These are phyloP conservation scores for Pristionchus entomophagus DNA, from an alignment of 2,888 invertebrate species.

Conservation along the genomic window DNA sequence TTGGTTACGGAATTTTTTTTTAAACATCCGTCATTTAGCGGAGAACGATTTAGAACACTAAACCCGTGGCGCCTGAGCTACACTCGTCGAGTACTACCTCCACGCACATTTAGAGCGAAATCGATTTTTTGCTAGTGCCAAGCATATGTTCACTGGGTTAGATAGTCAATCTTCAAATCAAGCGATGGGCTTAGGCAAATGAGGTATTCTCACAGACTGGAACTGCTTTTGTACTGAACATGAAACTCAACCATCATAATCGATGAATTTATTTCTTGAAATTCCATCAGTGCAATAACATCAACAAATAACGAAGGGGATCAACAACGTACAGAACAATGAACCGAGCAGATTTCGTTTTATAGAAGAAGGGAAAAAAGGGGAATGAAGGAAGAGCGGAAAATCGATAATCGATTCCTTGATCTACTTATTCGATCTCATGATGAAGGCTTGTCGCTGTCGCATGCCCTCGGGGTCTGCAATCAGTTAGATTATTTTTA, in stretches of 20 bases:
- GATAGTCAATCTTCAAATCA: too few relatives aligned
- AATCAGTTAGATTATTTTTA: background rate
- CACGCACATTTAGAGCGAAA: too few relatives aligned
- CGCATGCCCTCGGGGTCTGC: constrained; percentile 37
- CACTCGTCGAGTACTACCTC: too few relatives aligned
- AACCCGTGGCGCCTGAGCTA: too few relatives aligned
- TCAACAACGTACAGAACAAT: background rate
- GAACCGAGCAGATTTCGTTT: too few relatives aligned
- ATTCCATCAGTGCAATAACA: background rate
- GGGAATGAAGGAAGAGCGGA: too few relatives aligned
- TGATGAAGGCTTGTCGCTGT: constrained; percentile 20
- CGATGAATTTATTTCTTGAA: background rate
- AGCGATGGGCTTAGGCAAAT: background rate
- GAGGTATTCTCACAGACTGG: background rate
- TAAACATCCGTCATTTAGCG: too few relatives aligned
- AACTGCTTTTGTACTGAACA: background rate
- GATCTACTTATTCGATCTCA: constrained; percentile 1
- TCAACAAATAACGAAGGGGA: constrained; percentile 26
- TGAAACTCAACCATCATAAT: background rate
- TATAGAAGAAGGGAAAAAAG: too few relatives aligned
- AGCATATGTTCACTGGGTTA: too few relatives aligned
- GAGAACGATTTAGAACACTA: too few relatives aligned
- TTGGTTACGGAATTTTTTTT: too few relatives aligned
- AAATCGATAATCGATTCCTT: constrained; percentile 10
- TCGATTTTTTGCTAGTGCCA: too few relatives aligned